Conservation (phyloP, 2,888 invertebrate species). For the Standfussiana lucernea region DNA sequence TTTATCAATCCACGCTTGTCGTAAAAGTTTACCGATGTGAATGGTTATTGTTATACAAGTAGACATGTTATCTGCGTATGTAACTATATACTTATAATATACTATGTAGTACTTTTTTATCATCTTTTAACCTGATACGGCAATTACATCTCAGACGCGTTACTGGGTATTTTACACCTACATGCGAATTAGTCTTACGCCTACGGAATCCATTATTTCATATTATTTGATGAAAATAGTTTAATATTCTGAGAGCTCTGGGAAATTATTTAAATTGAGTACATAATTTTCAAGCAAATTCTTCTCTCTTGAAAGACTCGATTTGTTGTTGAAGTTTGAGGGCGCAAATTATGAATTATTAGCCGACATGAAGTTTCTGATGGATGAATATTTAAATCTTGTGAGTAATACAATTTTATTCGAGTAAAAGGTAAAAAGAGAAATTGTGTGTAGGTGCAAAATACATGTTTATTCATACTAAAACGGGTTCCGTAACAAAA, state of each 20-base stretch:
- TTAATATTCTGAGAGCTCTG: background rate
- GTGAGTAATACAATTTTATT: background rate
- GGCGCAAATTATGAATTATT: background rate
- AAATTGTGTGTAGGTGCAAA: background rate
- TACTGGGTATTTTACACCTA: background rate
- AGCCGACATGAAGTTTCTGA: background rate
- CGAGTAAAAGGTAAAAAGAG: background rate
- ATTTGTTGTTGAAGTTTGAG: background rate
- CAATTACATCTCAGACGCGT: background rate
- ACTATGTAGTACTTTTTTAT: constrained; percentile 9
- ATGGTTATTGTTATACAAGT: constrained; percentile 48
- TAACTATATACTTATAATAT: background rate
- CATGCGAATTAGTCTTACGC: background rate
- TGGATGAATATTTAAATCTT: background rate
- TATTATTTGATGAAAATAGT: background rate
- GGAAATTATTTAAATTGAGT: background rate
- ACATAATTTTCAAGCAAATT: background rate
- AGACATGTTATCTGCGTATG: constrained; percentile 29
- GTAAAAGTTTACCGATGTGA: constrained; percentile 45
- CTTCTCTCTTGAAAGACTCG: background rate
- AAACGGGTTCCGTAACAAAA: constrained; percentile 24
- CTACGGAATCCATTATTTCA: background rate
- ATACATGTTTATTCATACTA: constrained; percentile 1
- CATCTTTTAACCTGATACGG: background rate
- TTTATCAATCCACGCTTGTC: constrained; percentile 42